A percentile compares a stretch with the other conserved stretches of the same genome.
These are phyloP conservation scores for Andrena marginata DNA, from an alignment of 2,888 invertebrate genomes.

Conservation along the genomic window DNA sequence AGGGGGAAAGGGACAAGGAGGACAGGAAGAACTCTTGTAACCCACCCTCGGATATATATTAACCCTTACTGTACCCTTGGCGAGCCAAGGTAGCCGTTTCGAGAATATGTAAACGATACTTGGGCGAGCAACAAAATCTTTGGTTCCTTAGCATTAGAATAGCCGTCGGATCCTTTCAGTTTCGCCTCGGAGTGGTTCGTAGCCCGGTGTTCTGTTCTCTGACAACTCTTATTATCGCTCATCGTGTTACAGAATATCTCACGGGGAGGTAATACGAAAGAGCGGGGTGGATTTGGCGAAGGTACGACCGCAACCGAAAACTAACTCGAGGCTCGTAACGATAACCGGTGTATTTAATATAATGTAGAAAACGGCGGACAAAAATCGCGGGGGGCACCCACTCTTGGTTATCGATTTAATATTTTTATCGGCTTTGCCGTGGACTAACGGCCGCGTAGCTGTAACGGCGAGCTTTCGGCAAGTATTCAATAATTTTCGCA, in stretches of 20 bases:
- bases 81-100: conserved; percentile 41
- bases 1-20: conserved; percentile 56
- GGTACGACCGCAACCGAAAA: not conserved
- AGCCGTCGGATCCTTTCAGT: not conserved
- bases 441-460: conserved; percentile 39
- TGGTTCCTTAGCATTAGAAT: conserved; percentile 7
- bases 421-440: conserved; percentile 49
- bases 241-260: not conserved
- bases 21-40: conserved; percentile 65
- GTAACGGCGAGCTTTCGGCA: conserved; percentile 45
- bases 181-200: not conserved
- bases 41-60: conserved; percentile 73
- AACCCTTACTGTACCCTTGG: conserved; percentile 68
- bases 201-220: no score
- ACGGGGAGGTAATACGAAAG: not conserved
- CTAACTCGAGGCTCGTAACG: not conserved
- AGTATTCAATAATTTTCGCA: conserved; percentile 67
- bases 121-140: conserved; percentile 47
- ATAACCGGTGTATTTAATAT: not conserved
- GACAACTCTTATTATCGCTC: not conserved
- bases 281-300: not conserved
- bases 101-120: conserved; percentile 59
- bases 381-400: conserved; percentile 17
- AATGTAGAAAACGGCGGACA: conserved; percentile 22
- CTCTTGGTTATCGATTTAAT: conserved; percentile 46